phyloP scores from a whole-genome alignment of 2,113 vertebrate species.

The Corythornis vintsioides region DNA sequence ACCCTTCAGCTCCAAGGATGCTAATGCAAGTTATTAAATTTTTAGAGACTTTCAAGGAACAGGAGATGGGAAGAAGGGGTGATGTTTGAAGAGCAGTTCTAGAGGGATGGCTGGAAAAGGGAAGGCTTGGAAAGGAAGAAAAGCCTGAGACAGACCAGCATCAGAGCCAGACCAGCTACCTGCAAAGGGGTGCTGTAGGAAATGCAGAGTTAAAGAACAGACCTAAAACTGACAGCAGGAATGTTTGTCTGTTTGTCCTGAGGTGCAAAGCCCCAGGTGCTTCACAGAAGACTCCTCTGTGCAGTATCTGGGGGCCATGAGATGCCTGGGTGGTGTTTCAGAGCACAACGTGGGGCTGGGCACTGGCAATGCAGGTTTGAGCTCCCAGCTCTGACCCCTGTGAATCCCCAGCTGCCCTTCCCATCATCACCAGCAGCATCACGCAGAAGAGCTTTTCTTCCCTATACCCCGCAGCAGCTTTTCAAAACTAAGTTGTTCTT shows the following conservation, averaged over 20 bases:
- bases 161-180: background rate
- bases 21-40: background rate
- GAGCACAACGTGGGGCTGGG: background rate
- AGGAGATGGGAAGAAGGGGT: background rate
- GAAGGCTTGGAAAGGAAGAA: background rate
- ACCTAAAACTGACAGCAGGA: background rate
- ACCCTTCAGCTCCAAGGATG: background rate
- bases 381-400: background rate
- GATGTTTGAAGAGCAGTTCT: background rate
- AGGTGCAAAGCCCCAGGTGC: background rate
- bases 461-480: background rate
- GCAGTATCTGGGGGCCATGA: background rate
- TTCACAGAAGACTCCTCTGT: background rate
- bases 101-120: background rate
- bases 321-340: background rate
- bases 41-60: background rate
- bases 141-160: background rate
- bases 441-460: background rate
- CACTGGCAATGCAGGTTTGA: background rate
- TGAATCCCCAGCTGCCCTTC: background rate
- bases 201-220: background rate
- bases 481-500: background rate
- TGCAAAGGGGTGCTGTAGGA: background rate
- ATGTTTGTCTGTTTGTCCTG: background rate
- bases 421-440: background rate